Evolutionary conservation across 2,888 invertebrate species (phyloP).

Genomic region (Drosophila phalerata): DNA sequence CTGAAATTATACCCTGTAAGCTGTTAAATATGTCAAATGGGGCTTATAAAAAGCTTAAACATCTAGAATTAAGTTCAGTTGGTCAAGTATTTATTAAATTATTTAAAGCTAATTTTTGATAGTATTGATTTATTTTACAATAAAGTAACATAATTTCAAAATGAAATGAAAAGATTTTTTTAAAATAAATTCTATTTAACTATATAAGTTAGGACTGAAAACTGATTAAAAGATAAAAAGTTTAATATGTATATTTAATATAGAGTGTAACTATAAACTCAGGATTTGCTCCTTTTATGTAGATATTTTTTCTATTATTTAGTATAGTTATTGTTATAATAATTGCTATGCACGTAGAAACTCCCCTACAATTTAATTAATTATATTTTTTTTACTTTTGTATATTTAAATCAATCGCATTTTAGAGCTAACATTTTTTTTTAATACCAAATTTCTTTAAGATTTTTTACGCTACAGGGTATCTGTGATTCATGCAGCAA

Average conservation of each 20-base stretch:
- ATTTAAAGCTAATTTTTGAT: background rate
- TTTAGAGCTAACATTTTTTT: background rate
- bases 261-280: too few species aligned
- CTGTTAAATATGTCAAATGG: background rate
- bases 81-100: background rate
- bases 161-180: too few species aligned
- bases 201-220: too few species aligned
- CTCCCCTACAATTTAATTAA: background rate
- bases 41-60: background rate
- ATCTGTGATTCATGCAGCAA: background rate
- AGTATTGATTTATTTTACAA: too few species aligned
- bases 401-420: background rate
- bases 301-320: background rate
- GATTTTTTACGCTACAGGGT: background rate
- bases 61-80: background rate
- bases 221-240: too few species aligned
- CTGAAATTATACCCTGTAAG: constrained; percentile 2
- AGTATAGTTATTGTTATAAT: background rate
- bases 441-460: background rate
- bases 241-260: too few species aligned
- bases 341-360: too few species aligned
- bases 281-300: background rate
- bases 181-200: too few species aligned
- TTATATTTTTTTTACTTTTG: background rate
- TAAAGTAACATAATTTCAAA: too few species aligned